Base-by-base conservation (phyloP, 2,888 invertebrate genomes). In the Phyto melanocephala region DNA sequence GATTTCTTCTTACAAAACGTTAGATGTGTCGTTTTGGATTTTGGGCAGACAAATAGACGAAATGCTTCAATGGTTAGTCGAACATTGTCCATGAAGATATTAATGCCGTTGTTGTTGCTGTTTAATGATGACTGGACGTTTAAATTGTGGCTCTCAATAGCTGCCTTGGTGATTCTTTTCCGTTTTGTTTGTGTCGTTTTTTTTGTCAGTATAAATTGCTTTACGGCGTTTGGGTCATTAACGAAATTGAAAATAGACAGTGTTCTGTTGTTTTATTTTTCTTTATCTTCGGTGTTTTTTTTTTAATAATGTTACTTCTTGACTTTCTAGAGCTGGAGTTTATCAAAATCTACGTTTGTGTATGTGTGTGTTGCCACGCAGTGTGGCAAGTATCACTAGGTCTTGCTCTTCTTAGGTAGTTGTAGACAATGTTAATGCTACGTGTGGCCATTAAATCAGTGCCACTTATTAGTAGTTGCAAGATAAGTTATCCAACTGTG, bases 171-270 rank as follows among this genome's bases (percentile, higher is more conserved):
- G 67, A 67, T 68, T 35, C n/a, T 47, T 20, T 54, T 63, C 50
- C 40, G 60, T 63, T 37, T 3, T 33, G 37, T 63, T 56, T 52
- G 50, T 54, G 40, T 28, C 28, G 15, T 62, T 33, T 15, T 42
- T 76, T 76, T 68, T 63, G 70, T 76, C 67, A 70, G 85, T 87
- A 88, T 88, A 89, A 89, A 89, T 89, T 88, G 89, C 88, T 88
- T 86, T 87, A 88, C 88, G 88, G 87, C 89, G 88, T 89, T 89
- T 87, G 89, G 88, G 88, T 89, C 89, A 89, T 89, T 89, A 89
- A 89, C 88, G 85, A 89, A 89, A 89, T 89, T 89, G 89, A 89
- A 89, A 88, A 89, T 87, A 86, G 87, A 86, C 85, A 84, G 74
- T 85, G 82, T 84, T 77, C 84, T 84, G 84, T 85, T 84, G 80